Conservation (phyloP, 1,140 invertebrate genomes). For the Ceratina australensis region DNA sequence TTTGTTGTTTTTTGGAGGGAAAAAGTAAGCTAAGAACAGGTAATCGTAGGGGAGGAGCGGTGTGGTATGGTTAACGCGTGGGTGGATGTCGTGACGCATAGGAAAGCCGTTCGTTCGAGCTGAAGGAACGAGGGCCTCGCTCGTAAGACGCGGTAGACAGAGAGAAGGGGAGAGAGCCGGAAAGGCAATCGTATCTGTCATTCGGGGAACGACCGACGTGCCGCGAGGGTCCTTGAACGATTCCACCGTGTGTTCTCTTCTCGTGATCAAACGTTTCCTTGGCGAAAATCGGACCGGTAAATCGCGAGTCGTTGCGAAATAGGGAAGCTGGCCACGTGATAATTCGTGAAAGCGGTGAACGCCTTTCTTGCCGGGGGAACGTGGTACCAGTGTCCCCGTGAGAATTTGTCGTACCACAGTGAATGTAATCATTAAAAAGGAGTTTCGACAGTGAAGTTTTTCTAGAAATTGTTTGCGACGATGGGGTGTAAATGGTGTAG, state of each 20-base stretch:
- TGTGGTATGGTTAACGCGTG: conserved; percentile 47
- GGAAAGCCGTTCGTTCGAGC: conserved; percentile 51
- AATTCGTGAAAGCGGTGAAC: conserved; percentile 15
- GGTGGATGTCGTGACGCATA: conserved; percentile 69
- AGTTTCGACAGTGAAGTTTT: not conserved
- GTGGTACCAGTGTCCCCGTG: not conserved
- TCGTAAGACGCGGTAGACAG: conserved; percentile 9
- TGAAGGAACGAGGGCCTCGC: conserved; percentile 28
- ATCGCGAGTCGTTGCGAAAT: not conserved
- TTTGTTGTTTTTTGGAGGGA: too few relatives aligned
- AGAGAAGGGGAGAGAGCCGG: conserved; percentile 30
- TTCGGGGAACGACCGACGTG: conserved; percentile 66
- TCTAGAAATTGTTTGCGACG: not conserved
- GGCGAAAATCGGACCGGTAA: not conserved
- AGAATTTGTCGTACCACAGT: not conserved
- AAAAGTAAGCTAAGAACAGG: too few relatives aligned
- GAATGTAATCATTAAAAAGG: not conserved
- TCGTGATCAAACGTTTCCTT: not conserved
- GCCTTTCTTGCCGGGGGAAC: not conserved
- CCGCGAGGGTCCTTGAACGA: conserved; percentile 54
- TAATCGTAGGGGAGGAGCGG: not conserved
- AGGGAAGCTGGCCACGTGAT: not conserved
- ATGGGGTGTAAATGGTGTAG: too few relatives aligned
- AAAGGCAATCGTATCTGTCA: conserved; percentile 65
- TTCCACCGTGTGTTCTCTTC: not conserved